Conservation (phyloP, 2,888 invertebrate genomes). For the Icerya purchasi region DNA sequence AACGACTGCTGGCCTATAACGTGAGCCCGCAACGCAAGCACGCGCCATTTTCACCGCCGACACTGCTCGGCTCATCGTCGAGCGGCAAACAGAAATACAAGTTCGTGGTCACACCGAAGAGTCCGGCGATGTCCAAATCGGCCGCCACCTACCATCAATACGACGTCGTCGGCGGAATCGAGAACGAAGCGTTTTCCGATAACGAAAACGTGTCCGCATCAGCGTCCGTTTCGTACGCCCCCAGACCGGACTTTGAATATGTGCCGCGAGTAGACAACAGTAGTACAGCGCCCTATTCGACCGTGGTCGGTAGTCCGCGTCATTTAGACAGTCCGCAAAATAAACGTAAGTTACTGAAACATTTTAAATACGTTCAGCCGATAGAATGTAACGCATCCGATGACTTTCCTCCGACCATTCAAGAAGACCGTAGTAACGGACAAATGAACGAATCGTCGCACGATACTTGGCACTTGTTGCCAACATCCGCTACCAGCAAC, state of each 20-base stretch:
- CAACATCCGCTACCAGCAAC: too few species aligned
- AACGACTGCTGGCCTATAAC: slow-evolving; percentile 6
- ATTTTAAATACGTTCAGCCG: background rate
- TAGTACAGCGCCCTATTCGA: background rate
- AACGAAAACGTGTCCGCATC: background rate
- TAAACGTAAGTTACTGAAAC: background rate
- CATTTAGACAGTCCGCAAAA: background rate
- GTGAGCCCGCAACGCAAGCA: background rate
- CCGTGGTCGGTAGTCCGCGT: background rate
- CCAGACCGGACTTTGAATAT: background rate
- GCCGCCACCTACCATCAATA: background rate
- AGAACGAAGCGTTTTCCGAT: slow-evolving; percentile 20
- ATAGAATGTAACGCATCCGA: background rate
- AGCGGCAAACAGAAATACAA: slow-evolving; percentile 24
- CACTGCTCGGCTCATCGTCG: slow-evolving; percentile 2
- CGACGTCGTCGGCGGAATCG: slow-evolving; percentile 5
- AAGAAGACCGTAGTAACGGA: slow-evolving; percentile 21
- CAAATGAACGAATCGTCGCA: too few species aligned
- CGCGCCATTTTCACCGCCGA: background rate
- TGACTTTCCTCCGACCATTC: slow-evolving; percentile 18
- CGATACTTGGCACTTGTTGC: too few species aligned
- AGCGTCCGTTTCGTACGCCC: background rate
- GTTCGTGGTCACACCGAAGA: slow-evolving; percentile 15
- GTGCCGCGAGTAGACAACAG: background rate
- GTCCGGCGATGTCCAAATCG: too few species aligned